Conservation (phyloP, 2,797 vertebrate genomes). For the Sternarchorhynchus goeldii region DNA sequence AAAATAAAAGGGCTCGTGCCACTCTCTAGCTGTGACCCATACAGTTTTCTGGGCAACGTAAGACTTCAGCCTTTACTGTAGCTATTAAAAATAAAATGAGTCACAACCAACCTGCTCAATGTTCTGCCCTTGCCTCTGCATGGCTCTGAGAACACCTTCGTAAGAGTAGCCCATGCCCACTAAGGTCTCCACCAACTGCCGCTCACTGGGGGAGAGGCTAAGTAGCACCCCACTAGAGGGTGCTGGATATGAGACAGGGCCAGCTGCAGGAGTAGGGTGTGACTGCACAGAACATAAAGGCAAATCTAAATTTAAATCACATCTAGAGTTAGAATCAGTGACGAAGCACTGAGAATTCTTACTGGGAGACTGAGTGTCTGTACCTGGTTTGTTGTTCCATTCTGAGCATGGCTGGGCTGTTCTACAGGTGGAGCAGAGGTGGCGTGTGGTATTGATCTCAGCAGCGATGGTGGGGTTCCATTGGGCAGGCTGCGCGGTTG, state of each 20-base stretch:
- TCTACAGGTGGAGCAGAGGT: conserved; percentile 65
- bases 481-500: conserved; percentile 74
- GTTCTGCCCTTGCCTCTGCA: conserved; percentile 95
- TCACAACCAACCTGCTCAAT: conserved; percentile 87
- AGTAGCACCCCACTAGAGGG: conserved; percentile 73
- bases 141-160: conserved; percentile 89
- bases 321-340: neutral
- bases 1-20: conserved; percentile 5
- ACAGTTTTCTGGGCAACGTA: neutral
- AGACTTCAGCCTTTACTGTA: neutral
- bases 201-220: conserved; percentile 84
- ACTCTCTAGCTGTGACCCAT: neutral
- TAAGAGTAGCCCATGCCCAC: conserved; percentile 95
- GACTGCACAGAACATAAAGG: conserved; percentile 53
- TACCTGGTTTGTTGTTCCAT: conserved; percentile 71
- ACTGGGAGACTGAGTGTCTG: neutral
- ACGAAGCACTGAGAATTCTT: neutral
- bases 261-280: conserved; percentile 53
- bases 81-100: neutral
- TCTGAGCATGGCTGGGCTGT: conserved; percentile 62
- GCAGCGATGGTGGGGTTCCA: conserved; percentile 76
- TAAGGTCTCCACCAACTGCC: conserved; percentile 89
- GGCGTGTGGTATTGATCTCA: conserved; percentile 70
- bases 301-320: neutral
- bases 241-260: conserved; percentile 57